Evolutionary conservation across 2,888 invertebrate genomes (phyloP).

Genomic region (Ctenicera cuprea): DNA sequence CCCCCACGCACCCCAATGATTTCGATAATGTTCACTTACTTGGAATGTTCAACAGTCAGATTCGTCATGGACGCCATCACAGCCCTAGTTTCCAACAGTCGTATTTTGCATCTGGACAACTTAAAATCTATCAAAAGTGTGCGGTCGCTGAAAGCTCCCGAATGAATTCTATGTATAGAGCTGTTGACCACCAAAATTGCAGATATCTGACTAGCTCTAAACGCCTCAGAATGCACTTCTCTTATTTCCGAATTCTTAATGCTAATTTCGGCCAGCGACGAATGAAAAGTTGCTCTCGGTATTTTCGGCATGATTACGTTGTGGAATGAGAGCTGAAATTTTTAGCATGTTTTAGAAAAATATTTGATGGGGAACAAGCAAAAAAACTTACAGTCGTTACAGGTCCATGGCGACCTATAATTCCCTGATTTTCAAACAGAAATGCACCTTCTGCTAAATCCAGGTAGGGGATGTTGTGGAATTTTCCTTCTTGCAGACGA

Average conservation of each 20-base stretch:
- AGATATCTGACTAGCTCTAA: slow-evolving; percentile 80
- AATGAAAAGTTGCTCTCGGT: slow-evolving; percentile 79
- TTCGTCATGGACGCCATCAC: slow-evolving; percentile 79
- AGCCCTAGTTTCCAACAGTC: slow-evolving; percentile 76
- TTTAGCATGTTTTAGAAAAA: neutral
- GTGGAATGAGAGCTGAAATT: slow-evolving; percentile 78
- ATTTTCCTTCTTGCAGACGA: slow-evolving; percentile 78
- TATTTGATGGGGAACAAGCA: too few relatives aligned
- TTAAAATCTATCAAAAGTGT: slow-evolving; percentile 79
- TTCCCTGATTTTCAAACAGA: slow-evolving; percentile 77
- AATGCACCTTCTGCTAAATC: slow-evolving; percentile 78
- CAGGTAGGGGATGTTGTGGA: slow-evolving; percentile 76
- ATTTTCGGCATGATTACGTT: slow-evolving; percentile 77
- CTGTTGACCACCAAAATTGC: slow-evolving; percentile 79
- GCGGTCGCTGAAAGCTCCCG: slow-evolving; percentile 79
- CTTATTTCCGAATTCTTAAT: slow-evolving; percentile 76
- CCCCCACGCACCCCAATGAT: too few relatives aligned
- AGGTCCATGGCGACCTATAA: slow-evolving; percentile 79
- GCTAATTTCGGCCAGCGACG: slow-evolving; percentile 78
- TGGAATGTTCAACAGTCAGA: slow-evolving; percentile 79
- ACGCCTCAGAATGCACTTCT: slow-evolving; percentile 78
- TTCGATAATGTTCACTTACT: slow-evolving; percentile 71
- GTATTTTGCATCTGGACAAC: slow-evolving; percentile 77
- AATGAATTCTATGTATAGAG: slow-evolving; percentile 76
- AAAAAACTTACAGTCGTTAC: slow-evolving; percentile 71